Base-by-base conservation (phyloP, 1,140 invertebrate genomes). In the Oreohelix idahoensis region DNA sequence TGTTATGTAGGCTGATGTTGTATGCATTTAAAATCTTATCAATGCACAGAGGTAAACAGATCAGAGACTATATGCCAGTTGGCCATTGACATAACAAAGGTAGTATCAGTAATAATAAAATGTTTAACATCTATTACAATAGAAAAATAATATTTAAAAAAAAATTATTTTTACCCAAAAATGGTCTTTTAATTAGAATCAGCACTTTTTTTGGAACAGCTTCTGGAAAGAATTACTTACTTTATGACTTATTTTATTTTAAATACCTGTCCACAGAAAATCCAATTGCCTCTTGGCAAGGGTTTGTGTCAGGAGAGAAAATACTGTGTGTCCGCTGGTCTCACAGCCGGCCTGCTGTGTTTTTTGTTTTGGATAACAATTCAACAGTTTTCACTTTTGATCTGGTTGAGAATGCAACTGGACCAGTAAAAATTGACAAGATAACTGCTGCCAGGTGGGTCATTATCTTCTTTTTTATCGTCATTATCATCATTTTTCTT, bases 361-460 rank as follows among this genome's bases (percentile, higher is more conserved):
- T 95, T 86, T 95, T 93, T 86, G 93, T 94, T 39, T 82, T 95
- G n/a, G 94, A 95, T 87, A 87, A 92, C 73, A 86, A 92, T 73
- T 94, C 94, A 38, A 94, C 92, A 74, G 91, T 95, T 78, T 92
- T 94, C 84, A 88, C 94, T 39, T 95, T 94, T 94, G 93, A 95
- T 87, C 92, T 95, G 87, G 85, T 94, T 35, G 94, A 93, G 84
- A 90, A 92, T 78, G 92, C 93, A 83, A 93, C 92, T 76, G 88
- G 87, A 51, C 92, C 93, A n/a, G 89, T 93, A 0, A 89, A 92
- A 79, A 89, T 89, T 49, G 93, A 94, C 80, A 92, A 92, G 49
- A 89, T 93, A 26, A 88, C 89, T 45, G 85, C 92, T 77, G 93
- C 87, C 86, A 90, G 85, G 93, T 93, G 85, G 86, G 88, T 79